Evolutionary conservation across 2,113 vertebrate genomes (phyloP).

Genomic region (Penelope pileata): DNA sequence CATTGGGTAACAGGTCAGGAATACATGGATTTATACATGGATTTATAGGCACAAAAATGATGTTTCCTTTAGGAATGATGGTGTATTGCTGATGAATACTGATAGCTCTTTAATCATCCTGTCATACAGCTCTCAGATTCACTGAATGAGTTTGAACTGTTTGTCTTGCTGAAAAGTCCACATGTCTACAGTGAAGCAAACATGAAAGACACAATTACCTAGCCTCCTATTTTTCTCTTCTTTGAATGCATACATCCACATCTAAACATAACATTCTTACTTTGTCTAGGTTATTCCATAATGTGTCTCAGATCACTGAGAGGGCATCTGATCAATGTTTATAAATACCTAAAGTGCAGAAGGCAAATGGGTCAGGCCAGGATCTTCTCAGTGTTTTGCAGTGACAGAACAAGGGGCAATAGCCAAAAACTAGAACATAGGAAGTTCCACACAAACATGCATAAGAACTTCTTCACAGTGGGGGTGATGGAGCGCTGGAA

Average conservation of each 20-base stretch:
- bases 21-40: not conserved
- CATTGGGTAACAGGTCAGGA: not conserved
- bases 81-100: not conserved
- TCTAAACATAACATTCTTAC: not conserved
- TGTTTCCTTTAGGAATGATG: not conserved
- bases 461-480: too few relatives aligned
- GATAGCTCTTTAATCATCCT: not conserved
- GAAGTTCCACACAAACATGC: too few relatives aligned
- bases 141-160: not conserved
- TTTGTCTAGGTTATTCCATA: not conserved
- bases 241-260: not conserved
- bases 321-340: too few relatives aligned
- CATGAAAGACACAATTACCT: not conserved
- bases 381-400: too few relatives aligned
- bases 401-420: too few relatives aligned
- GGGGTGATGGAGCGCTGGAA: too few relatives aligned
- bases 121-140: not conserved
- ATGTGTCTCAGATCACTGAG: too few relatives aligned
- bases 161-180: not conserved
- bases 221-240: not conserved
- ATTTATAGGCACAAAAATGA: not conserved
- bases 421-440: too few relatives aligned
- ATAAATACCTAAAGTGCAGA: too few relatives aligned
- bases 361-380: too few relatives aligned
- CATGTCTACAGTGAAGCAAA: not conserved